Conservation (phyloP, 2,113 vertebrate genomes). For the Nothocercus nigrocapillus region DNA sequence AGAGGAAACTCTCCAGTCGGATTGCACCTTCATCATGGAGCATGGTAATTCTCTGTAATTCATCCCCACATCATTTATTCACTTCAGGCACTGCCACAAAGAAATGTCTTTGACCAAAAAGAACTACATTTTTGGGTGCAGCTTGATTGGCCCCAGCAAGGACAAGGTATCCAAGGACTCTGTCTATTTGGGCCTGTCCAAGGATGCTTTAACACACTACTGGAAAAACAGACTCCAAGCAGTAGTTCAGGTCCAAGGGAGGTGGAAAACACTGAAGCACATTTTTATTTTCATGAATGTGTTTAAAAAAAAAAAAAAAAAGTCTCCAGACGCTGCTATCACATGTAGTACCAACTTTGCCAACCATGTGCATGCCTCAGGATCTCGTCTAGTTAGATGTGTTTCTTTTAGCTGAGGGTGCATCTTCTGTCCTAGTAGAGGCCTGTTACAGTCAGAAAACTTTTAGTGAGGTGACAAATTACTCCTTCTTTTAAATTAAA, state of each 20-base stretch:
- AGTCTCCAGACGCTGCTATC: background rate
- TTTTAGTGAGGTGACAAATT: background rate
- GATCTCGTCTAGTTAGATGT: background rate
- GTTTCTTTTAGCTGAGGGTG: background rate
- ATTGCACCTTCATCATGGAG: background rate
- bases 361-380: background rate
- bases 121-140: rapidly evolving
- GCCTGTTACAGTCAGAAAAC: background rate
- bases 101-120: background rate
- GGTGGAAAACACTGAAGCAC: background rate
- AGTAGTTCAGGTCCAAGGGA: background rate
- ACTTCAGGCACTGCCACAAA: background rate
- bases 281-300: background rate
- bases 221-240: background rate
- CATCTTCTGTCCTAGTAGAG: background rate
- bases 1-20: background rate
- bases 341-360: background rate
- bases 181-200: background rate
- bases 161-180: background rate
- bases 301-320: background rate
- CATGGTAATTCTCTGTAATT: background rate
- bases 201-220: background rate
- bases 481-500: background rate
- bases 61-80: background rate
- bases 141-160: background rate